phyloP scores from a whole-genome alignment of 1,140 invertebrate species.

The Papilio polytes region DNA sequence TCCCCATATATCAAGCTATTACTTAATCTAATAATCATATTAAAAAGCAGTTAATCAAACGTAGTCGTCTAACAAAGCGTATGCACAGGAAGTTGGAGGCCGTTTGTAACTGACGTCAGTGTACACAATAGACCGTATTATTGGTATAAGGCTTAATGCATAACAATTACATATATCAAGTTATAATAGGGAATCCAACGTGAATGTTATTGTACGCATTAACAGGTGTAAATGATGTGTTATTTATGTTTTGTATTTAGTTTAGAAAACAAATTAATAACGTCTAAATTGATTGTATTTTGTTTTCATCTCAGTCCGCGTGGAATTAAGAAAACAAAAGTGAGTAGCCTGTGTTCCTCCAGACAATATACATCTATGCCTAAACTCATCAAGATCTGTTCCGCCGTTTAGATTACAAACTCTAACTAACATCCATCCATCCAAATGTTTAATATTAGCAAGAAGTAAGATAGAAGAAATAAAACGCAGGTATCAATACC shows the following conservation, averaged over 20 bases:
- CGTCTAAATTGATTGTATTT: background rate
- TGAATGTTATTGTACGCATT: slow-evolving; percentile 1
- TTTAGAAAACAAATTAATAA: background rate
- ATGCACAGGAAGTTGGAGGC: slow-evolving; percentile 33
- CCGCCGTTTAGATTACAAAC: too few relatives aligned
- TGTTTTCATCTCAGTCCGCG: too few relatives aligned
- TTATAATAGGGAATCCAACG: slow-evolving; percentile 5
- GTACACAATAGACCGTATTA: slow-evolving; percentile 38
- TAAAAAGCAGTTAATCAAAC: background rate
- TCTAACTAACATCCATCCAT: too few relatives aligned
- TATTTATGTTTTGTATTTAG: background rate
- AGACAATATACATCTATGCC: too few relatives aligned
- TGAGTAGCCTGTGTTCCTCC: too few relatives aligned
- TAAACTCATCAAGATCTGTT: too few relatives aligned
- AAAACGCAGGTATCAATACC: too few relatives aligned
- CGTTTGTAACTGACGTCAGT: slow-evolving; percentile 35
- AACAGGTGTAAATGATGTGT: background rate
- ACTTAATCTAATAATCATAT: background rate
- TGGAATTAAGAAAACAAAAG: too few relatives aligned
- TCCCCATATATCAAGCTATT: background rate
- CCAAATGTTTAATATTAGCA: too few relatives aligned
- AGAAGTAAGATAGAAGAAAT: too few relatives aligned
- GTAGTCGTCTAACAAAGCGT: slow-evolving; percentile 6
- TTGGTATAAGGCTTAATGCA: slow-evolving; percentile 32
- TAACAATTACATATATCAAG: slow-evolving; percentile 13